phyloP scores from a whole-genome alignment of 2,113 vertebrate genomes.

The Aptenodytes forsteri region DNA sequence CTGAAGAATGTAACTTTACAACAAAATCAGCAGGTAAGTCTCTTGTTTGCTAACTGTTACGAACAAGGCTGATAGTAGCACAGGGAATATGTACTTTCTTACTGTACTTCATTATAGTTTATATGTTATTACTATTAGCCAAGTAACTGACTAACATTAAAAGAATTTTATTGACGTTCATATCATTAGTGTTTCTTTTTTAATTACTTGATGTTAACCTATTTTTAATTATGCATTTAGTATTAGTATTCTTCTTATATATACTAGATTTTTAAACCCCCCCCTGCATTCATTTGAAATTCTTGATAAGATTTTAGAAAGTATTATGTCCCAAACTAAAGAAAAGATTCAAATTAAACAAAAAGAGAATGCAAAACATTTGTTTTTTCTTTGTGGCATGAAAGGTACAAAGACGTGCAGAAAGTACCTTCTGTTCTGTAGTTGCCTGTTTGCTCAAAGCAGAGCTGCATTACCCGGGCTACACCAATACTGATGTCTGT shows the following conservation, averaged over 20 bases:
- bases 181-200: neutral
- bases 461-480: neutral
- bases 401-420: neutral
- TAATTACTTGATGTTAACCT: neutral
- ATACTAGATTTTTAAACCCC: neutral
- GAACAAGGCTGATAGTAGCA: neutral
- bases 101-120: neutral
- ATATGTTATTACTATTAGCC: neutral
- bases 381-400: neutral
- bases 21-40: neutral
- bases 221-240: neutral
- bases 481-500: neutral
- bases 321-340: neutral
- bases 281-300: neutral
- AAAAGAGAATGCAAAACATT: neutral
- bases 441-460: neutral
- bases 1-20: accelerated
- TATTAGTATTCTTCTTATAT: neutral
- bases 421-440: neutral
- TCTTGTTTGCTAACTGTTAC: neutral
- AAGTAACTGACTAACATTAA: neutral
- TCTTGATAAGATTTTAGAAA: neutral
- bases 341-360: neutral
- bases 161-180: neutral
- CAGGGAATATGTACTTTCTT: neutral